Percentiles rank a stretch among this genome's conserved stretches.
Evolutionary conservation across 1,140 invertebrate genomes (phyloP).

Genomic region (Paramacrobiotus metropolitanus): DNA sequence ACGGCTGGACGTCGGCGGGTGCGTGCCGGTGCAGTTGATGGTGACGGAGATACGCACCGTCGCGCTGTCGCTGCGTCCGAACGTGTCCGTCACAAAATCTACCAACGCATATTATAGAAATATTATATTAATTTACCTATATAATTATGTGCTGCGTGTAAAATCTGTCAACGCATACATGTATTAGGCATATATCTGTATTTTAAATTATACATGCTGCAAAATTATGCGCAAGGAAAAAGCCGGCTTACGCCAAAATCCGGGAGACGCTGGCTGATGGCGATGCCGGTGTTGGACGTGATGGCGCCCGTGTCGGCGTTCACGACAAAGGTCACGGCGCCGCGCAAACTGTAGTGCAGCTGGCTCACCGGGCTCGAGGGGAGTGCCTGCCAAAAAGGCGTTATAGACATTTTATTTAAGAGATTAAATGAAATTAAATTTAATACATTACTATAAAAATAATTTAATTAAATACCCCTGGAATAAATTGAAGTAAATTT

Average conservation of each 20-base stretch:
- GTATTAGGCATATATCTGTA: no score
- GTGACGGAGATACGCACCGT: constrained; percentile 1
- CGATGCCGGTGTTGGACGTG: no score
- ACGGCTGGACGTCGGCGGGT: no score
- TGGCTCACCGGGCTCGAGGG: neutral
- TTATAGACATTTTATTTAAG: neutral
- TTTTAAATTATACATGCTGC: no score
- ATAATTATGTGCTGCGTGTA: no score
- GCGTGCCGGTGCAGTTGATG: neutral
- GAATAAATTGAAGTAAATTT: no score
- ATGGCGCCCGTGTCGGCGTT: no score
- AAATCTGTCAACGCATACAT: no score
- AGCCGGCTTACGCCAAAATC: neutral
- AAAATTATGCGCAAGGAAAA: no score
- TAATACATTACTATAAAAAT: neutral
- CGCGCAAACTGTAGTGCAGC: neutral
- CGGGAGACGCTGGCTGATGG: neutral
- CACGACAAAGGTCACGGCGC: neutral
- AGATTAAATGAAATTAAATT: neutral
- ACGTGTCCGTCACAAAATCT: neutral
- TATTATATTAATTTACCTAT: neutral
- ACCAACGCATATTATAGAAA: neutral
- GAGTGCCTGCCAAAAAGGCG: neutral
- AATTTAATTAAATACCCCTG: neutral
- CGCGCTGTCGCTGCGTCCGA: neutral